Conservation (phyloP, 2,888 invertebrate genomes). For the Ecliptopera silaceata region DNA sequence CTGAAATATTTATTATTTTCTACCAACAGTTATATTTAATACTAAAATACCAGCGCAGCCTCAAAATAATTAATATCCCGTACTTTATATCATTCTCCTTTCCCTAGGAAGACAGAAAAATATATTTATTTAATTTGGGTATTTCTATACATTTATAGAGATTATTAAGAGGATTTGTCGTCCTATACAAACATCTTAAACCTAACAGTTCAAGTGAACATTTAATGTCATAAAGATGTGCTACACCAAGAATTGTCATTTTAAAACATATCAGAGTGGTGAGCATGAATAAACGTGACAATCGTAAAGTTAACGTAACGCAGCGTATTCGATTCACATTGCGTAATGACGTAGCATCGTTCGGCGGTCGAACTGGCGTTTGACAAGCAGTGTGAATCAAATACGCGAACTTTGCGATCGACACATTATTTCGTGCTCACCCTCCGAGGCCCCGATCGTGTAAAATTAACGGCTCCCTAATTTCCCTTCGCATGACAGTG, state of each 20-base stretch:
- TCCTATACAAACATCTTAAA: background rate
- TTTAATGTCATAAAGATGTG: background rate
- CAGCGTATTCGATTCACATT: too few species aligned
- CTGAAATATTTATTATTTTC: conserved; percentile 5
- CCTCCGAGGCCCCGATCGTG: too few species aligned
- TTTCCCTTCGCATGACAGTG: too few species aligned
- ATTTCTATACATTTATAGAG: background rate
- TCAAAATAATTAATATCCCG: conserved; percentile 15
- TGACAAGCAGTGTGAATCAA: too few species aligned
- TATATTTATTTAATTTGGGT: background rate
- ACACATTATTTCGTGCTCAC: too few species aligned
- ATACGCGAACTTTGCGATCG: too few species aligned
- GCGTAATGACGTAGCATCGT: too few species aligned
- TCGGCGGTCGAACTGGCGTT: too few species aligned
- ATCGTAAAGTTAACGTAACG: too few species aligned
- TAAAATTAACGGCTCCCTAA: too few species aligned
- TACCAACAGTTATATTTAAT: conserved; percentile 7
- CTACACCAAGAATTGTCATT: background rate
- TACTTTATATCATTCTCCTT: background rate
- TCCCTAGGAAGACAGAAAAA: conserved; percentile 6
- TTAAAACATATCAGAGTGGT: too few species aligned
- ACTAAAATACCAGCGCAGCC: conserved; percentile 7
- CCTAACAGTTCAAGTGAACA: background rate
- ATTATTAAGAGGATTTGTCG: background rate
- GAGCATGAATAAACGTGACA: too few species aligned